Percentiles rank a stretch among this genome's conserved stretches.
Evolutionary conservation across 2,113 vertebrate species (phyloP).

Genomic region (Eidolon helvum): DNA sequence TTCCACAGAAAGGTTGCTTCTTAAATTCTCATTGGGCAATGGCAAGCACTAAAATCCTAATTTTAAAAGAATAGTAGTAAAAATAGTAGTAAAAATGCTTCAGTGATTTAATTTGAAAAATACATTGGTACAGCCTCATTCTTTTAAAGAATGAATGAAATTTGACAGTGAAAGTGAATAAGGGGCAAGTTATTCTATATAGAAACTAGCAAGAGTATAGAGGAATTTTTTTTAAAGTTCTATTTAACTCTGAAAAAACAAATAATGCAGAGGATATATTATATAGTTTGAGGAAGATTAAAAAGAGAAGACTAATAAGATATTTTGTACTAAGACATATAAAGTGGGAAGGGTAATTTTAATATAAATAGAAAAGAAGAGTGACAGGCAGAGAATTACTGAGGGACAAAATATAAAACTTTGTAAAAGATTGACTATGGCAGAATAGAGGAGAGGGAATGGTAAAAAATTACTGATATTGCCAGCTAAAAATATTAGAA

Average conservation of each 20-base stretch:
- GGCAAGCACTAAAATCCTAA: conserved; percentile 83
- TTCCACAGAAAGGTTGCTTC: conserved; percentile 80
- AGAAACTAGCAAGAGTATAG: neutral
- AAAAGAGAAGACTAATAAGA: neutral
- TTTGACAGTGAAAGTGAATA: neutral
- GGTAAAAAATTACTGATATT: neutral
- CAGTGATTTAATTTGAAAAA: conserved; percentile 33
- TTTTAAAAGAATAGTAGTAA: conserved; percentile 74
- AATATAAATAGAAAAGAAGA: neutral
- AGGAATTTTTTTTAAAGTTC: neutral
- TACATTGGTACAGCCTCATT: conserved; percentile 67
- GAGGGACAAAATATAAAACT: neutral
- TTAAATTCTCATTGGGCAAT: conserved; percentile 74
- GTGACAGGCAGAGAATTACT: neutral
- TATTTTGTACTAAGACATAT: neutral
- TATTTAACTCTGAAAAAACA: neutral
- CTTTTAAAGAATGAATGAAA: neutral
- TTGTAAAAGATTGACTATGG: neutral
- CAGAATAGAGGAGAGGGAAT: neutral
- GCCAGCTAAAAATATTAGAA: neutral
- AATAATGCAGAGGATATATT: neutral
- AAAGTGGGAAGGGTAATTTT: neutral
- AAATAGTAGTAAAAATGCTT: conserved; percentile 80
- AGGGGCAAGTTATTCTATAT: neutral
- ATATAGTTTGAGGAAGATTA: neutral